Evolutionary conservation across 2,113 vertebrate genomes (phyloP).

Genomic region (Sakesphorus luctuosus): DNA sequence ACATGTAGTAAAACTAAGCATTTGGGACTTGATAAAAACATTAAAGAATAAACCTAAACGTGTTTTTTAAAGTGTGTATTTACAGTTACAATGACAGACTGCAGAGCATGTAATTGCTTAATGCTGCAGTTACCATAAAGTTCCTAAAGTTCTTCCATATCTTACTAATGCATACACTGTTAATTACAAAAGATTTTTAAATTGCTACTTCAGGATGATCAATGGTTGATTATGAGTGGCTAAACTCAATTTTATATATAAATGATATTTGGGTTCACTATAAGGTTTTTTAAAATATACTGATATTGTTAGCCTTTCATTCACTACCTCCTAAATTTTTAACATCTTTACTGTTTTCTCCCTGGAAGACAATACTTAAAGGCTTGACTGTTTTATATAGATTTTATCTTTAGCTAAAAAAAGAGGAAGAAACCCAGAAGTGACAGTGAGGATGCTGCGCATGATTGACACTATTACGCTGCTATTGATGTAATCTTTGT

Average conservation of each 20-base stretch:
- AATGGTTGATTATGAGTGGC: slow-evolving; percentile 47
- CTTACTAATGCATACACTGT: slow-evolving; percentile 43
- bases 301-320: slow-evolving; percentile 71
- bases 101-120: slow-evolving; percentile 54
- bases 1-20: background rate
- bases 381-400: slow-evolving; percentile 76
- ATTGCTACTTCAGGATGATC: slow-evolving; percentile 44
- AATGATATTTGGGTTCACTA: slow-evolving; percentile 65
- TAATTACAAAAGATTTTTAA: slow-evolving; percentile 41
- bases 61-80: background rate
- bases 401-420: slow-evolving; percentile 69
- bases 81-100: slow-evolving; percentile 53
- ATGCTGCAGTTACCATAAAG: slow-evolving; percentile 56
- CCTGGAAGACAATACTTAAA: slow-evolving; percentile 68
- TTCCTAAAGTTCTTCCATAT: slow-evolving; percentile 56
- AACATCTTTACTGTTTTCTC: slow-evolving; percentile 64
- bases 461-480: slow-evolving; percentile 56
- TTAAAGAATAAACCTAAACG: background rate
- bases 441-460: slow-evolving; percentile 36
- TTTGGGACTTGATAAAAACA: background rate
- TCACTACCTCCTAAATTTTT: slow-evolving; percentile 80
- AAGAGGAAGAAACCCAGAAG: background rate
- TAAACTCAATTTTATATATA: slow-evolving; percentile 55
- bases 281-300: slow-evolving; percentile 62
- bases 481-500: slow-evolving; percentile 63